Conservation (phyloP, 2,113 vertebrate genomes). For the Empidonax alnorum region DNA sequence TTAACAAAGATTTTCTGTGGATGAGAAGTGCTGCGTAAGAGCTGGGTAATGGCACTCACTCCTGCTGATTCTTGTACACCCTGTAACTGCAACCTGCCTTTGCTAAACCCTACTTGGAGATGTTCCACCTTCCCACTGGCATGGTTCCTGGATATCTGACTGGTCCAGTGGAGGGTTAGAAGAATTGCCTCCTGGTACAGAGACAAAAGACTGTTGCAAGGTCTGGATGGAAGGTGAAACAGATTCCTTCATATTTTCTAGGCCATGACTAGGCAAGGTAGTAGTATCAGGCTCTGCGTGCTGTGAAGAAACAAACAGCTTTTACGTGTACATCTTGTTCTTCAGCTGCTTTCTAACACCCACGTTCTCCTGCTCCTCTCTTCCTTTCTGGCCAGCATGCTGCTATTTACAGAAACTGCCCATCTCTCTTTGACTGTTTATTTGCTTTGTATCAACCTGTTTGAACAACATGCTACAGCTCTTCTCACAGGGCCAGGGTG, state of each 20-base stretch:
- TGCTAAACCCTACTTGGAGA: not conserved
- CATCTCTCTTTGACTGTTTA: constrained; percentile 35
- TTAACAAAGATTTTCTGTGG: not conserved
- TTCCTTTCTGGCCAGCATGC: not conserved
- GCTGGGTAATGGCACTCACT: not conserved
- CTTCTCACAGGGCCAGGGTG: not conserved
- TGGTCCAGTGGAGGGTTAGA: not conserved
- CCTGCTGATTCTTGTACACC: not conserved
- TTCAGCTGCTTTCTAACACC: not conserved
- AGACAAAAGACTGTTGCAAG: not conserved
- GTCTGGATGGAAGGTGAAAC: not conserved
- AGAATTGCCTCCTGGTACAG: not conserved
- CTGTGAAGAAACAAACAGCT: constrained; percentile 26
- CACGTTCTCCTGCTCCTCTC: not conserved
- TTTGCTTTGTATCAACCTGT: constrained; percentile 66
- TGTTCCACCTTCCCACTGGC: not conserved
- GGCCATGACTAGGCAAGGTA: not conserved
- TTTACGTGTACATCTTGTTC: constrained; percentile 28
- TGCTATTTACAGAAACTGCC: constrained; percentile 57
- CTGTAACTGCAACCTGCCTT: not conserved
- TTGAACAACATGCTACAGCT: constrained; percentile 57
- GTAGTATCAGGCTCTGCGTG: not conserved
- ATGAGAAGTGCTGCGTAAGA: not conserved
- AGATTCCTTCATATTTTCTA: not conserved
- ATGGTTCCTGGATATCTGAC: not conserved